Percentiles rank a stretch among this genome's conserved stretches.
phyloP scores from a whole-genome alignment of 2,888 invertebrate species.

The Cheilosia grossa region DNA sequence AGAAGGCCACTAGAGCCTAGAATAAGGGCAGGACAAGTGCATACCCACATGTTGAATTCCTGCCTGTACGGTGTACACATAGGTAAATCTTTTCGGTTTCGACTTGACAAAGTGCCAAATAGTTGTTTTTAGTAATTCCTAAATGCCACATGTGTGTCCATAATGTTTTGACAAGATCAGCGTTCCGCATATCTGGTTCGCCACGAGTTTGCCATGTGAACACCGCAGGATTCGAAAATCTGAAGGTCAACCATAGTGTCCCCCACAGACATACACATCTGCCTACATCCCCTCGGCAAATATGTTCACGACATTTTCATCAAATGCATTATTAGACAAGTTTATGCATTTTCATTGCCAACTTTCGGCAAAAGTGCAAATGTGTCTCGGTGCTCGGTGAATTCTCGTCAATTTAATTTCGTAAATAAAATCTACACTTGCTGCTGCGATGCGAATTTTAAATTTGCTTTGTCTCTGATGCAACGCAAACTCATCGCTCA shows the following conservation, averaged over 20 bases:
- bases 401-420: background rate
- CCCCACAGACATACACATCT: background rate
- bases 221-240: constrained; percentile 10
- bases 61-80: too few relatives aligned
- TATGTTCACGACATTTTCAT: constrained; percentile 3
- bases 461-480: background rate
- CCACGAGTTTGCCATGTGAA: constrained; percentile 33
- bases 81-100: background rate
- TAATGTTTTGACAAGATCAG: constrained; percentile 11
- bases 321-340: background rate
- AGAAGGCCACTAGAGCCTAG: too few relatives aligned
- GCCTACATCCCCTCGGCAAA: background rate
- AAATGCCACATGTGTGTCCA: constrained; percentile 11
- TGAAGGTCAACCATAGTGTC: constrained; percentile 6
- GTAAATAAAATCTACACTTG: constrained; percentile 4
- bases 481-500: constrained; percentile 9
- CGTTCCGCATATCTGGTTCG: constrained; percentile 8
- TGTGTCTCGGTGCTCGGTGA: background rate
- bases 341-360: constrained; percentile 32
- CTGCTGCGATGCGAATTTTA: background rate
- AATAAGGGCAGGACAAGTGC: too few relatives aligned
- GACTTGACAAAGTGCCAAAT: constrained; percentile 1
- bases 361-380: constrained; percentile 20
- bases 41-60: too few relatives aligned
- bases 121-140: constrained; percentile 3